Percentiles rank a stretch among this genome's conserved stretches.
These are phyloP conservation scores for Microtus pennsylvanicus DNA, from an alignment of 2,113 vertebrate species.

Conservation along the genomic window DNA sequence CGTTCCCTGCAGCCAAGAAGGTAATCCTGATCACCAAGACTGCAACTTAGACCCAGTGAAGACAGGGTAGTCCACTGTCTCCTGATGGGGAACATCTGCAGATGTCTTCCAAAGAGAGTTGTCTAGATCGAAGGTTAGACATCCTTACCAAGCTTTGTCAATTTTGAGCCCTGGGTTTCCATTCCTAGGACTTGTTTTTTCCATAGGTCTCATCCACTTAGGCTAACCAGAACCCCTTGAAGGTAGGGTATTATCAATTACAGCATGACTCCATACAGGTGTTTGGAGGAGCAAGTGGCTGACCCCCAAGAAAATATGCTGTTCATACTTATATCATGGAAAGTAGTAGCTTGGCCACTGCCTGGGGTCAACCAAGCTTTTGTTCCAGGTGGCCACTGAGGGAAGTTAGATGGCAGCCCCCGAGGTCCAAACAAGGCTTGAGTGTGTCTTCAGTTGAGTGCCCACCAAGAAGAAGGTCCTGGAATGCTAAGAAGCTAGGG, in stretches of 20 bases:
- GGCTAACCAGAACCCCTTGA: not conserved
- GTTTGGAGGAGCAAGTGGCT: not conserved
- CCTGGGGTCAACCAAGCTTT: not conserved
- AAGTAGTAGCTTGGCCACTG: not conserved
- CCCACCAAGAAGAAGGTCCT: not conserved
- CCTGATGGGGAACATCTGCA: fast-evolving
- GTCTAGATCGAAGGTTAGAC: not conserved
- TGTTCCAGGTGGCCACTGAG: not conserved
- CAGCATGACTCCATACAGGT: not conserved
- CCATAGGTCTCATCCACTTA: not conserved
- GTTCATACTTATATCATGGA: fast-evolving
- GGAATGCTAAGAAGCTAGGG: not conserved
- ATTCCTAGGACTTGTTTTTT: not conserved
- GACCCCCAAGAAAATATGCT: fast-evolving
- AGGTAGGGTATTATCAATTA: too few relatives aligned
- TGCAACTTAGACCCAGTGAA: not conserved
- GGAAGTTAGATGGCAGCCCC: not conserved
- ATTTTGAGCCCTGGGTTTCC: not conserved
- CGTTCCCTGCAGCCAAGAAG: not conserved
- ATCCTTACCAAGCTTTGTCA: not conserved
- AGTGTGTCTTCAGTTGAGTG: not conserved
- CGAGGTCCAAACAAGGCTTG: not conserved
- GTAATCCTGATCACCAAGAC: not conserved
- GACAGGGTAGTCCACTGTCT: fast-evolving
- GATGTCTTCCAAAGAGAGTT: not conserved